phyloP scores from a whole-genome alignment of 64 coral and sea anemone genomes.

The Platygyra sinensis region DNA sequence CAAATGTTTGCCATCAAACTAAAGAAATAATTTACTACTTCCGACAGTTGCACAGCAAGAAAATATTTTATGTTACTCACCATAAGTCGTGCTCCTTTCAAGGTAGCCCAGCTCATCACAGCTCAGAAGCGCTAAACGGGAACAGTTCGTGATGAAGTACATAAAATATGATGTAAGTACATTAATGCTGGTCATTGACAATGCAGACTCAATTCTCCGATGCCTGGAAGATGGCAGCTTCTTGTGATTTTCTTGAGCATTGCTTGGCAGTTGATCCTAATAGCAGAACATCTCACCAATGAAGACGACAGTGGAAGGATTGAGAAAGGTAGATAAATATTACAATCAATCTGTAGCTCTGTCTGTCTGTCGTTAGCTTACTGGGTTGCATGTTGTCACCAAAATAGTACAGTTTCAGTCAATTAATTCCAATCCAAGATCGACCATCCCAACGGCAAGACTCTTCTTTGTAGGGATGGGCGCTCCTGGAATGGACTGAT shows the following conservation, averaged over 20 bases:
- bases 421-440: no score
- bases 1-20: no score
- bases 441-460: no score
- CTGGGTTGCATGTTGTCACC: no score
- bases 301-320: neutral
- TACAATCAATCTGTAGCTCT: no score
- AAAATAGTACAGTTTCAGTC: no score
- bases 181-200: neutral
- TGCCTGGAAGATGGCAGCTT: constrained; percentile 18
- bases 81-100: neutral
- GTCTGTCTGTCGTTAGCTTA: neutral
- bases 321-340: neutral
- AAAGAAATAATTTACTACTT: no score
- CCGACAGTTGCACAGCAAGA: no score
- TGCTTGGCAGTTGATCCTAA: constrained; percentile 30
- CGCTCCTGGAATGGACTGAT: no score
- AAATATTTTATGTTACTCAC: neutral
- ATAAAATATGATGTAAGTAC: neutral
- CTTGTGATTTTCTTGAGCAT: neutral
- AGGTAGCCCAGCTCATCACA: neutral
- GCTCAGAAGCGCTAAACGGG: neutral
- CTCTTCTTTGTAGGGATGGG: no score
- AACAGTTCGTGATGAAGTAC: neutral
- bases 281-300: constrained; percentile 14
- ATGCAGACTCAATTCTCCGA: neutral